These are phyloP conservation scores for Drosophila funebris DNA, from an alignment of 1,140 invertebrate species.

Conservation along the genomic window DNA sequence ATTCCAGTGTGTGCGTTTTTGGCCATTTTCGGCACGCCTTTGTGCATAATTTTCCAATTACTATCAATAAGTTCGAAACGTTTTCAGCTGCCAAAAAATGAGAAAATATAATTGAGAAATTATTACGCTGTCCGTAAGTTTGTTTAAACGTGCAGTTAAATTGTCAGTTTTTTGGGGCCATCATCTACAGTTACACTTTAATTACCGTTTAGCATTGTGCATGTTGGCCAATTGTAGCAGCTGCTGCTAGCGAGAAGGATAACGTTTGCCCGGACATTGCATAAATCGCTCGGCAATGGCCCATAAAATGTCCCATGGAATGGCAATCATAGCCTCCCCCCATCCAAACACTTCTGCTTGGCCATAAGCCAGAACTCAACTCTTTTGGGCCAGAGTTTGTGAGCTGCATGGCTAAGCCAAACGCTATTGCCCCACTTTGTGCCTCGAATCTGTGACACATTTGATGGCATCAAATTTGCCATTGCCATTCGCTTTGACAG, in stretches of 20 bases:
- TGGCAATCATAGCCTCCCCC: constrained; percentile 42
- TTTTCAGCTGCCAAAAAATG: constrained; percentile 33
- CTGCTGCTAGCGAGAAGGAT: constrained; percentile 26
- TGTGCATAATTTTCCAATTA: constrained; percentile 78
- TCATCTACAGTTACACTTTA: constrained; percentile 41
- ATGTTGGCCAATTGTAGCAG: constrained; percentile 52
- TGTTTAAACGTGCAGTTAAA: constrained; percentile 20
- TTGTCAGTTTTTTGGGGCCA: background rate
- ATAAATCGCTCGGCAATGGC: constrained; percentile 69
- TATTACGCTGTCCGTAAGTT: constrained; percentile 56
- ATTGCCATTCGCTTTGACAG: constrained; percentile 30
- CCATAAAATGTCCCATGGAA: constrained; percentile 71
- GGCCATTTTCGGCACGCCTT: constrained; percentile 48
- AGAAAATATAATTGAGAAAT: constrained; percentile 74
- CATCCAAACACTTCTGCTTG: constrained; percentile 22
- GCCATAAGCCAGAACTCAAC: constrained; percentile 39
- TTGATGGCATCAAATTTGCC: constrained; percentile 38
- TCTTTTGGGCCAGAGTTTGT: constrained; percentile 1
- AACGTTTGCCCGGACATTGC: constrained; percentile 57
- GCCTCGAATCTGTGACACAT: constrained; percentile 33
- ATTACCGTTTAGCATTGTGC: constrained; percentile 70
- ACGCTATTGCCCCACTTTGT: background rate
- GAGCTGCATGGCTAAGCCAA: constrained; percentile 23
- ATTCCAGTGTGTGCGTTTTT: background rate
- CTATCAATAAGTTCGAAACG: constrained; percentile 59